These are phyloP conservation scores for Cryptotis parvus DNA, from an alignment of 2,113 vertebrate species.

Conservation along the genomic window DNA sequence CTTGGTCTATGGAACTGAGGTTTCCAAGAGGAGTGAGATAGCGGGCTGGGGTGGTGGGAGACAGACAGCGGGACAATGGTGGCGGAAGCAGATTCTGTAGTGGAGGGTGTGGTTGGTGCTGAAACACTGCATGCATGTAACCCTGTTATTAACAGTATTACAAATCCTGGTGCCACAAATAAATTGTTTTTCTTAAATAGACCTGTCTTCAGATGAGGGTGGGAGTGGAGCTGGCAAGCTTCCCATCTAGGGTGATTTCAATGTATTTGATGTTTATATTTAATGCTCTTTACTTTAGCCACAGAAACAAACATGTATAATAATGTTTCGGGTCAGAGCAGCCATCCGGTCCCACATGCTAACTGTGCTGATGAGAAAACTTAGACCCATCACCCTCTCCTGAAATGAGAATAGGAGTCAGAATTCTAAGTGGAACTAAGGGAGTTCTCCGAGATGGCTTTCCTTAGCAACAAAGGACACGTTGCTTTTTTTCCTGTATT, in stretches of 20 bases:
- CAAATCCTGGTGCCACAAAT: too few relatives aligned
- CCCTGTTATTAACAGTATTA: too few relatives aligned
- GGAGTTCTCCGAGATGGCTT: not conserved
- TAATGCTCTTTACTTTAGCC: not conserved
- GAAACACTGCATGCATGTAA: too few relatives aligned
- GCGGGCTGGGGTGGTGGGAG: too few relatives aligned
- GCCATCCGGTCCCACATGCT: not conserved
- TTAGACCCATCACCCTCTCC: constrained; percentile 17
- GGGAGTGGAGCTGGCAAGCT: not conserved
- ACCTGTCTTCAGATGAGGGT: not conserved
- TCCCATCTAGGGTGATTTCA: not conserved
- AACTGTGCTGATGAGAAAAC: constrained; percentile 34
- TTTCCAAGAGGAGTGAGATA: too few relatives aligned
- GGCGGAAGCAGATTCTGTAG: too few relatives aligned
- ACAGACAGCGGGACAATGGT: too few relatives aligned
- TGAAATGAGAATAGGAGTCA: constrained; percentile 8
- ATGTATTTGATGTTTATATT: not conserved
- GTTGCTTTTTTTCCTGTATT: not conserved
- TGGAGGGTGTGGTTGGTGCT: too few relatives aligned
- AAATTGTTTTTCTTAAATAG: not conserved
- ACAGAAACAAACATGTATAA: not conserved
- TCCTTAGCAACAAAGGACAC: not conserved
- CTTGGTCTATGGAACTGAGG: too few relatives aligned
- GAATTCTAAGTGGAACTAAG: constrained; percentile 16
- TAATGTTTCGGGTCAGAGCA: not conserved